A percentile compares a stretch with the other conserved stretches of the same genome.
Conservation (phyloP, 2,113 vertebrate species). For the Taxidea taxus region DNA sequence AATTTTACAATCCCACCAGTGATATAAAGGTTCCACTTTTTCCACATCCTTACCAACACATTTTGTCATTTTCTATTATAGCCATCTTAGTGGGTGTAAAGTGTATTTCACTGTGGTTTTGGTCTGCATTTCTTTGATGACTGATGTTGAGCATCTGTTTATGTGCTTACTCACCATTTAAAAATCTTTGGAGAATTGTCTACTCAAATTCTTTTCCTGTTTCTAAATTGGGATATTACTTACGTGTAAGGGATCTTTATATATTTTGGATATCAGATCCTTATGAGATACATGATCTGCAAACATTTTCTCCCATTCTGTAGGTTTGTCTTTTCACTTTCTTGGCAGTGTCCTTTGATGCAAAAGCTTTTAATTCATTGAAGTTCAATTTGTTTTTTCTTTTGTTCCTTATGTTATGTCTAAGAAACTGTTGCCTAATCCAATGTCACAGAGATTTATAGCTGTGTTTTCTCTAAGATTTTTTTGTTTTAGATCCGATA, state of each 20-base stretch:
- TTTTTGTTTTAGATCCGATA: neutral
- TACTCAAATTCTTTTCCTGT: neutral
- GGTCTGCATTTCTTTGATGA: neutral
- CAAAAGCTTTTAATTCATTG: neutral
- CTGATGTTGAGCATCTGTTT: neutral
- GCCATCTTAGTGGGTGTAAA: neutral
- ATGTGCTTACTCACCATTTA: neutral
- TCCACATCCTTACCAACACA: neutral
- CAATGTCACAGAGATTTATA: neutral
- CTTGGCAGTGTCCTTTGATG: neutral
- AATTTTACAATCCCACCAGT: neutral
- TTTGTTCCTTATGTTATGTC: neutral
- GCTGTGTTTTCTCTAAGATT: neutral
- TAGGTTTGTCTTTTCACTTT: neutral
- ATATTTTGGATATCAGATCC: neutral
- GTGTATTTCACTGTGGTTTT: neutral
- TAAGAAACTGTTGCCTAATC: neutral
- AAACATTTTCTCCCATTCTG: neutral
- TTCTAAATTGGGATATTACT: neutral
- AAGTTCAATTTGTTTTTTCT: neutral
- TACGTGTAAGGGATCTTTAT: neutral
- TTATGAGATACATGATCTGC: neutral
- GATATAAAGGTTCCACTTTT: neutral
- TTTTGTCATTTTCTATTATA: neutral
- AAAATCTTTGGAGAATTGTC: neutral